These are phyloP conservation scores for Trachelus tabidus DNA, from an alignment of 2,888 invertebrate species.

Conservation along the genomic window DNA sequence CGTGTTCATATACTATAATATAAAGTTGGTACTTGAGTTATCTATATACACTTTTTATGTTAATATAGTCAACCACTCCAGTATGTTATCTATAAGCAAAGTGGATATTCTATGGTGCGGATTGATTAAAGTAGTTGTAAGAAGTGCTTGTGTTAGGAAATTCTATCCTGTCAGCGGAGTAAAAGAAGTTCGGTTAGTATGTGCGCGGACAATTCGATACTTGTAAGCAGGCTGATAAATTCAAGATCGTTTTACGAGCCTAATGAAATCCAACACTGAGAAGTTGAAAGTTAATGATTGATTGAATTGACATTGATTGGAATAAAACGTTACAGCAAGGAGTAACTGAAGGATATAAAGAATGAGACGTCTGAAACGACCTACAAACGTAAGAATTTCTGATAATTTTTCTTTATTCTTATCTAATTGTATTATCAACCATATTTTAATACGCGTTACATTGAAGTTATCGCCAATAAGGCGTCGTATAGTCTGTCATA, in stretches of 20 bases:
- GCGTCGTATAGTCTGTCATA: neutral
- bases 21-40: neutral
- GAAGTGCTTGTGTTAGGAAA: neutral
- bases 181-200: neutral
- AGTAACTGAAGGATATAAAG: neutral
- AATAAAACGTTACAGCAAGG: neutral
- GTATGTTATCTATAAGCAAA: neutral
- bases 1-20: neutral
- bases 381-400: neutral
- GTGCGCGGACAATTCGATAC: neutral
- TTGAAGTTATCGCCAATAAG: neutral
- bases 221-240: neutral
- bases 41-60: neutral
- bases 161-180: neutral
- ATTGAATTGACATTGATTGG: neutral
- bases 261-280: neutral
- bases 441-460: neutral
- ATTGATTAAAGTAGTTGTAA: neutral
- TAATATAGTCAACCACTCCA: neutral
- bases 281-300: neutral
- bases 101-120: neutral
- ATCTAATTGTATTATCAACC: neutral
- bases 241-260: neutral
- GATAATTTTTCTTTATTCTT: neutral
- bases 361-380: neutral